phyloP scores from a whole-genome alignment of 1,140 invertebrate species.

The Limonius californicus region DNA sequence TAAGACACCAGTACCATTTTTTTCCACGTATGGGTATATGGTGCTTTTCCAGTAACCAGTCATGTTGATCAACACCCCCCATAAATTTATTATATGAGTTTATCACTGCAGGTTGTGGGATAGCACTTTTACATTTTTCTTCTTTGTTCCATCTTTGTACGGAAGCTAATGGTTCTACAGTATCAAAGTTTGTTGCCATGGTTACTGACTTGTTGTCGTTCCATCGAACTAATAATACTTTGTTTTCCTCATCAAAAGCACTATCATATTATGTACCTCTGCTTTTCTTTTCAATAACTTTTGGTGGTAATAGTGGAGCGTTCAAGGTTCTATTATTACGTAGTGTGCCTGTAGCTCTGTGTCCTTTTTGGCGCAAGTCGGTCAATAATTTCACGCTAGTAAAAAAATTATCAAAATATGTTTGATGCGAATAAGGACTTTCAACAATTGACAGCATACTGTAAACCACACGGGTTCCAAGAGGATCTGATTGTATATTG shows the following conservation, averaged over 20 bases:
- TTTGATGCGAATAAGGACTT: neutral
- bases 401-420: conserved; percentile 46
- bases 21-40: conserved; percentile 34
- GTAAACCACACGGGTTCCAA: neutral
- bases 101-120: conserved; percentile 26
- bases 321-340: conserved; percentile 29
- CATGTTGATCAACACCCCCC: conserved; percentile 37
- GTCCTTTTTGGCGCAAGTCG: conserved; percentile 35
- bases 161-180: neutral
- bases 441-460: neutral
- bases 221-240: neutral
- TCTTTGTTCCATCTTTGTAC: conserved; percentile 31
- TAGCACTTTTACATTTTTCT: conserved; percentile 23
- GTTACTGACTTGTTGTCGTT: conserved; percentile 4
- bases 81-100: conserved; percentile 36
- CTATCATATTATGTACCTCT: conserved; percentile 28
- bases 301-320: conserved; percentile 20
- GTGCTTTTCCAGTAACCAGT: conserved; percentile 37
- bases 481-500: neutral
- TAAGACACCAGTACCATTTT: conserved; percentile 42
- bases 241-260: neutral
- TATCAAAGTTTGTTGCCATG: neutral
- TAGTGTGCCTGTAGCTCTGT: conserved; percentile 38
- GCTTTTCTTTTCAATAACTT: conserved; percentile 21
- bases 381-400: conserved; percentile 36